phyloP scores from a whole-genome alignment of 2,113 vertebrate genomes.

The Daboia siamensis region DNA sequence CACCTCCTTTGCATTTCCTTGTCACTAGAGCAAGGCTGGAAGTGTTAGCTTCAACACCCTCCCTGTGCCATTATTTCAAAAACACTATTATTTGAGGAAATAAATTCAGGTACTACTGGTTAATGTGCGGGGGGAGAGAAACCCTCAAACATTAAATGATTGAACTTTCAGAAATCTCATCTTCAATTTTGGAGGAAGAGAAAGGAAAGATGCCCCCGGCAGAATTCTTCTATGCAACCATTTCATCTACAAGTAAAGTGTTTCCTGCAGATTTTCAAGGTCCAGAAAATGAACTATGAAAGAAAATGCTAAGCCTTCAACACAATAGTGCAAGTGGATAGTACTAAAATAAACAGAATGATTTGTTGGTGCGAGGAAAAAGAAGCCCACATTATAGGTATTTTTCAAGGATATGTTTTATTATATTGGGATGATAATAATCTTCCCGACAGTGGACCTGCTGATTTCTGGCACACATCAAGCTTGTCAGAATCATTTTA shows the following conservation, averaged over 20 bases:
- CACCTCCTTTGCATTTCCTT: not conserved
- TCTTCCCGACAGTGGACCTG: conserved; percentile 56
- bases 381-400: conserved; percentile 42
- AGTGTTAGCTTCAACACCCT: not conserved
- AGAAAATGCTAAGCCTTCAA: conserved; percentile 57
- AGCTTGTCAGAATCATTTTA: conserved; percentile 53
- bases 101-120: not conserved
- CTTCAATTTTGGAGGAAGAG: not conserved
- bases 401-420: conserved; percentile 56
- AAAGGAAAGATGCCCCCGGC: conserved; percentile 3
- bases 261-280: conserved; percentile 55
- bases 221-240: conserved; percentile 38
- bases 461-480: conserved; percentile 59
- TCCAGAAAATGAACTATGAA: conserved; percentile 53
- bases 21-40: not conserved
- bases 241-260: conserved; percentile 51
- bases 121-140: not conserved
- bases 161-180: conserved; percentile 19
- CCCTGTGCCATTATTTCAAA: not conserved
- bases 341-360: conserved; percentile 56
- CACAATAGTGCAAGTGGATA: conserved; percentile 45
- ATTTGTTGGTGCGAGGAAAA: conserved; percentile 38
- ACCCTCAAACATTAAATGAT: conserved; percentile 2
- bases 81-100: not conserved
- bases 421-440: conserved; percentile 57